Conservation (phyloP, 2,797 vertebrate genomes). For the Zenarchopterus dispar region DNA sequence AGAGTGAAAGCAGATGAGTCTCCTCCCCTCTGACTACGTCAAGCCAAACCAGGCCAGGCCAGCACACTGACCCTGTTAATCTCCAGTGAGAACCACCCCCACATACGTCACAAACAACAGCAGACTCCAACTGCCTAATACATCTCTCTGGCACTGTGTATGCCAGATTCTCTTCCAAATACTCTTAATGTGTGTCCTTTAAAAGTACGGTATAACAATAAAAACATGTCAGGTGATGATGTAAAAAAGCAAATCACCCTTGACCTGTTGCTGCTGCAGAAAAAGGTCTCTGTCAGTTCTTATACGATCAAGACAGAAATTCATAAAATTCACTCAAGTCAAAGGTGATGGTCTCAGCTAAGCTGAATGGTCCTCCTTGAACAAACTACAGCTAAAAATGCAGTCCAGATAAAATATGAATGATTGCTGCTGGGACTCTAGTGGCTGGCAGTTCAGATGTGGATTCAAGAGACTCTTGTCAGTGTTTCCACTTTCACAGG, state of each 20-base stretch:
- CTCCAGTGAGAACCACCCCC: conserved; percentile 35
- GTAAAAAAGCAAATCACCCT: conserved; percentile 15
- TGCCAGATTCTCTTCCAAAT: conserved; percentile 1
- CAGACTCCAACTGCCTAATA: conserved; percentile 12
- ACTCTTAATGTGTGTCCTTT: not conserved
- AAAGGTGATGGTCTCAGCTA: conserved; percentile 12
- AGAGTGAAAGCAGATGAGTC: conserved; percentile 60
- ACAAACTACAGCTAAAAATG: not conserved
- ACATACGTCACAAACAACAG: conserved; percentile 24
- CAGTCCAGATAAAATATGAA: conserved; percentile 1
- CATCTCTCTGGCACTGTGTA: not conserved
- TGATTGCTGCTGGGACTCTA: conserved; percentile 4
- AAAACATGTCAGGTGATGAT: conserved; percentile 20
- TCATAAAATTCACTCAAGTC: conserved; percentile 7
- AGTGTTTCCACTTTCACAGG: conserved; percentile 33
- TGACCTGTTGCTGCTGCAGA: conserved; percentile 37
- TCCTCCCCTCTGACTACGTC: conserved; percentile 5
- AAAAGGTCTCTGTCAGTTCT: conserved; percentile 62
- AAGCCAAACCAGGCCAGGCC: conserved; percentile 21
- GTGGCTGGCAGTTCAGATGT: conserved; percentile 1
- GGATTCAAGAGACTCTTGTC: conserved; percentile 5
- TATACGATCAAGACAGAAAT: conserved; percentile 43
- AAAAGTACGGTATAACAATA: not conserved
- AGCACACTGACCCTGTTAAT: conserved; percentile 66
- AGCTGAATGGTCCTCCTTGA: not conserved